phyloP scores from a whole-genome alignment of 2,888 invertebrate genomes.

The Carabus problematicus region DNA sequence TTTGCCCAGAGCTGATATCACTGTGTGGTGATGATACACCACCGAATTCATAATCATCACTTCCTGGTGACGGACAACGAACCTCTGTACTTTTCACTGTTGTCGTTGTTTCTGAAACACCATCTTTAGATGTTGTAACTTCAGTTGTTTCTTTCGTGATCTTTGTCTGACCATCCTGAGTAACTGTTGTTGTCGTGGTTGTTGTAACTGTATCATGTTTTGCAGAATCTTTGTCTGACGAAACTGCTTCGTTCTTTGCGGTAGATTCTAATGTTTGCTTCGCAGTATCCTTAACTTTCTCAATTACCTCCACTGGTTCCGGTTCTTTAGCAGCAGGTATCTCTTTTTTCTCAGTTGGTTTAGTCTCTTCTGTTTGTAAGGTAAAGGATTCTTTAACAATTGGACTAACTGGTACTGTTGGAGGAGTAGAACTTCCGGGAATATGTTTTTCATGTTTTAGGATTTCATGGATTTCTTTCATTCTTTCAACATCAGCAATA shows the following conservation, averaged over 20 bases:
- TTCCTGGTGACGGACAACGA: constrained; percentile 68
- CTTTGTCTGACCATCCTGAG: constrained; percentile 67
- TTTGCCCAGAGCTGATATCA: constrained; percentile 68
- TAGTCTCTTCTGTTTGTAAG: constrained; percentile 47
- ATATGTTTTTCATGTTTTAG: constrained; percentile 54
- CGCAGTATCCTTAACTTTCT: constrained; percentile 36
- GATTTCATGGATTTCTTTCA: constrained; percentile 52
- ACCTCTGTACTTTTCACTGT: constrained; percentile 63
- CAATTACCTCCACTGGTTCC: constrained; percentile 20
- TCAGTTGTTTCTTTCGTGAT: constrained; percentile 61
- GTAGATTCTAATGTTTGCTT: constrained; percentile 11
- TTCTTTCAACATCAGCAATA: constrained; percentile 52
- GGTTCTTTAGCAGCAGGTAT: not conserved
- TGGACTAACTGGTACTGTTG: constrained; percentile 75
- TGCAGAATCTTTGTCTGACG: constrained; percentile 10
- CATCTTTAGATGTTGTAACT: constrained; percentile 58
- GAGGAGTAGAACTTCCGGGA: constrained; percentile 67
- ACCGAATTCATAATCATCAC: constrained; percentile 68
- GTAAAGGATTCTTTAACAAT: constrained; percentile 50
- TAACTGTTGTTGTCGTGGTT: constrained; percentile 48
- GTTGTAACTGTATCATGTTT: constrained; percentile 31
- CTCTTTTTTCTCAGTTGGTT: constrained; percentile 25
- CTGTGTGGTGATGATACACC: constrained; percentile 67
- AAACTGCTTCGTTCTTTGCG: not conserved
- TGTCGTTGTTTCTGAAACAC: constrained; percentile 61